Conservation (phyloP, 2,113 vertebrate species). For the Coreoperca whiteheadi region DNA sequence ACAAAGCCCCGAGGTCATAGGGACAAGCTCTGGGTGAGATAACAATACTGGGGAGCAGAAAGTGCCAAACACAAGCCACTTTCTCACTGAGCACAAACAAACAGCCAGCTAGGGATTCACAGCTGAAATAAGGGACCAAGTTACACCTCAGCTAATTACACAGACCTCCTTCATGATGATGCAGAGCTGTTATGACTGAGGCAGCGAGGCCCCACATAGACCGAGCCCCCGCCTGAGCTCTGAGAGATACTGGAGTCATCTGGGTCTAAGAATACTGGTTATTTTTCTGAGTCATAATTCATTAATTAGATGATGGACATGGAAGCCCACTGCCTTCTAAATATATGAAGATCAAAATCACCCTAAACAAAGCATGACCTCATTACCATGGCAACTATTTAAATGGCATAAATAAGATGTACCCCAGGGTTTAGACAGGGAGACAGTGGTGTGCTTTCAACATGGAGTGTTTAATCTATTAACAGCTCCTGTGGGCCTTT, state of each 20-base stretch:
- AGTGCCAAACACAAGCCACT: conserved; percentile 18
- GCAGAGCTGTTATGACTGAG: conserved; percentile 52
- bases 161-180: conserved; percentile 42
- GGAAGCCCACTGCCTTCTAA: conserved; percentile 69
- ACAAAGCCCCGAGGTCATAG: conserved; percentile 55
- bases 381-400: conserved; percentile 77
- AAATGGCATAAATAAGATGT: conserved; percentile 73
- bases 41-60: conserved; percentile 47
- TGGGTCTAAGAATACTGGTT: conserved; percentile 59
- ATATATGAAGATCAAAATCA: conserved; percentile 80
- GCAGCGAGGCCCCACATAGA: conserved; percentile 18
- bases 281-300: conserved; percentile 79
- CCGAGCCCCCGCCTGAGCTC: conserved; percentile 20
- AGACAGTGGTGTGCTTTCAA: conserved; percentile 58
- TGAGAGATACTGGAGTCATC: conserved; percentile 59
- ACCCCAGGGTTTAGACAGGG: conserved; percentile 60
- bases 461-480: conserved; percentile 72
- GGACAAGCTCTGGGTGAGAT: conserved; percentile 58
- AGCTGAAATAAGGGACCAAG: conserved; percentile 40
- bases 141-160: conserved; percentile 64
- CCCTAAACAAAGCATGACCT: conserved; percentile 72
- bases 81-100: conserved; percentile 24
- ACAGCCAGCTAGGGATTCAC: conserved; percentile 31
- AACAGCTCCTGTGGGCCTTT: conserved; percentile 73
- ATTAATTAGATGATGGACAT: conserved; percentile 81